A percentile compares a stretch with the other conserved stretches of the same genome.
Conservation (phyloP, 1,140 invertebrate species). For the Calephelis nemesis region DNA sequence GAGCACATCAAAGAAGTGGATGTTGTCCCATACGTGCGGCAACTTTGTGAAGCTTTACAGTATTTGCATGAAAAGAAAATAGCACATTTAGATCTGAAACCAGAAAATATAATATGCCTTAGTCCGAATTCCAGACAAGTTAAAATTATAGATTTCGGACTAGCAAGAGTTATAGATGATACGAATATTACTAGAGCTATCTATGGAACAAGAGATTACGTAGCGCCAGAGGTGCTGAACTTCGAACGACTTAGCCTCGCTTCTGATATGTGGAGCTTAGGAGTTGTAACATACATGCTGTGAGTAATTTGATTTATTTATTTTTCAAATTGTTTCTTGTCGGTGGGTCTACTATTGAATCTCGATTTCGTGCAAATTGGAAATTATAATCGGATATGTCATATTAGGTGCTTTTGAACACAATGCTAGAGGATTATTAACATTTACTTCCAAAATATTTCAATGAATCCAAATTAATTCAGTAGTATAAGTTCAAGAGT, state of each 20-base stretch:
- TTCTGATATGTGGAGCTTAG: constrained; percentile 96
- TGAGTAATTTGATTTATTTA: constrained; percentile 79
- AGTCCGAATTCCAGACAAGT: constrained; percentile 87
- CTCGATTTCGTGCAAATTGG: too few relatives aligned
- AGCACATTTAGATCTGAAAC: constrained; percentile 95
- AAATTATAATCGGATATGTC: too few relatives aligned
- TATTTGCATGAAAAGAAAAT: constrained; percentile 93
- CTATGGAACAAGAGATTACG: constrained; percentile 96
- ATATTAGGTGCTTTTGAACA: too few relatives aligned
- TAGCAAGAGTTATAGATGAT: constrained; percentile 86
- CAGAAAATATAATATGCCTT: constrained; percentile 96
- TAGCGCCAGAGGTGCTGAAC: constrained; percentile 95
- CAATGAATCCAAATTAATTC: too few relatives aligned
- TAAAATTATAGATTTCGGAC: constrained; percentile 95
- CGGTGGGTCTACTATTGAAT: too few relatives aligned
- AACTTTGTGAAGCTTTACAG: constrained; percentile 93
- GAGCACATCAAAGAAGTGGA: constrained; percentile 95
- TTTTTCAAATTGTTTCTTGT: too few relatives aligned
- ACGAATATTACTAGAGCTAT: constrained; percentile 87
- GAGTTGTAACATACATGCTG: constrained; percentile 96
- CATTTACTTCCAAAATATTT: too few relatives aligned
- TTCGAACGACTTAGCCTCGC: constrained; percentile 92
- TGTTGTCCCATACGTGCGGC: constrained; percentile 93
- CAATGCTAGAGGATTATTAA: too few relatives aligned
- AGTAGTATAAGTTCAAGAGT: too few relatives aligned